A percentile compares a stretch with the other conserved stretches of the same genome.
Evolutionary conservation across 2,888 invertebrate genomes (phyloP).

Genomic region (Eurytoma californica): DNA sequence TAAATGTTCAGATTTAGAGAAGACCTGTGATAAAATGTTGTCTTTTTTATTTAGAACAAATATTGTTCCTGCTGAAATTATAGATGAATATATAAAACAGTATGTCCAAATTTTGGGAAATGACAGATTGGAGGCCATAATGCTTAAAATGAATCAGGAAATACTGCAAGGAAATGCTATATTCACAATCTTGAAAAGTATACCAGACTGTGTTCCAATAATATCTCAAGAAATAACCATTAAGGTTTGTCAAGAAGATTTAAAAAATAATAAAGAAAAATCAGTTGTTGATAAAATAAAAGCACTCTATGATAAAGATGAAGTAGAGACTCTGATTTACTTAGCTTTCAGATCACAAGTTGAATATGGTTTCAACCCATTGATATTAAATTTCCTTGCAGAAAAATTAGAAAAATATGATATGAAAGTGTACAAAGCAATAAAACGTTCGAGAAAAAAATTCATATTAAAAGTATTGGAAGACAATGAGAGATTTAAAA

Average conservation of each 20-base stretch:
- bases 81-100: slow-evolving; percentile 75
- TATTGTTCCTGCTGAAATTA: slow-evolving; percentile 65
- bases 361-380: slow-evolving; percentile 58
- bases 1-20: slow-evolving; percentile 67
- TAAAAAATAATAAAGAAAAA: slow-evolving; percentile 65
- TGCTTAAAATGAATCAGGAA: slow-evolving; percentile 64
- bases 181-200: slow-evolving; percentile 61
- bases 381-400: slow-evolving; percentile 63
- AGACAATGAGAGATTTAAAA: slow-evolving; percentile 70
- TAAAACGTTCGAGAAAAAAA: slow-evolving; percentile 68
- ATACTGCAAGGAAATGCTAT: slow-evolving; percentile 64
- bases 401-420: slow-evolving; percentile 61
- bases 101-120: slow-evolving; percentile 74
- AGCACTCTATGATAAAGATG: slow-evolving; percentile 68
- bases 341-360: slow-evolving; percentile 63
- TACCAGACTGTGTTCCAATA: slow-evolving; percentile 59
- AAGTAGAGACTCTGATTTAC: slow-evolving; percentile 68
- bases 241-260: slow-evolving; percentile 65
- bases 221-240: slow-evolving; percentile 67
- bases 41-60: slow-evolving; percentile 73
- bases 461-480: slow-evolving; percentile 69
- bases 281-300: slow-evolving; percentile 65
- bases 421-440: slow-evolving; percentile 63
- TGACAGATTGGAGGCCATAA: slow-evolving; percentile 72
- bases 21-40: slow-evolving; percentile 76